Percentiles rank a stretch among this genome's conserved stretches.
phyloP scores from a whole-genome alignment of 2,113 vertebrate species.

The Pollachius pollachius region DNA sequence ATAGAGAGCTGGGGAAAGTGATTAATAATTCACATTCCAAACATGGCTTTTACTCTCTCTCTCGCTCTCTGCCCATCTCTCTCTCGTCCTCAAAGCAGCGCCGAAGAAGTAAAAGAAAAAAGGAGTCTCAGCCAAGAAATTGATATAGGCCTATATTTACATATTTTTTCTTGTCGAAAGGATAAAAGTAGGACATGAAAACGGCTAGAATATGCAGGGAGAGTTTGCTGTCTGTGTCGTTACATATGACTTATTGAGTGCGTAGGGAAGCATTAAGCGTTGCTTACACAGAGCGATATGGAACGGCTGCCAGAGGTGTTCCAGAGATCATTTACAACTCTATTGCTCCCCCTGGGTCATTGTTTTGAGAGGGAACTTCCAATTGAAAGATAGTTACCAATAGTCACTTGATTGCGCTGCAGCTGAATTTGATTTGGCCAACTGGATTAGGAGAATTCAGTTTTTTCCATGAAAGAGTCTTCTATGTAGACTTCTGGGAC shows the following conservation, averaged over 20 bases:
- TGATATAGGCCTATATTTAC: conserved; percentile 9
- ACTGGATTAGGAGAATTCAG: too few relatives aligned
- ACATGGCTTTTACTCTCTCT: conserved; percentile 51
- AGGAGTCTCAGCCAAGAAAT: conserved; percentile 34
- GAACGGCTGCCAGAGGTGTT: conserved; percentile 22
- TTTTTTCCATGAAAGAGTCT: too few relatives aligned
- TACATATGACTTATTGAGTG: background rate
- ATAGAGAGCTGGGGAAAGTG: conserved; percentile 41
- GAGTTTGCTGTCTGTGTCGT: background rate
- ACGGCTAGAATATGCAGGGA: background rate
- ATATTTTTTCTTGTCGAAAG: conserved; percentile 37
- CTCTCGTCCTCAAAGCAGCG: conserved; percentile 5
- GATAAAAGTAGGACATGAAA: conserved; percentile 42
- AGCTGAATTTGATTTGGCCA: too few relatives aligned
- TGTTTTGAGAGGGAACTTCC: too few relatives aligned
- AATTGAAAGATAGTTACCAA: too few relatives aligned
- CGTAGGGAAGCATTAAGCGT: conserved; percentile 27
- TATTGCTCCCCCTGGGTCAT: too few relatives aligned
- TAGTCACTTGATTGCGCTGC: too few relatives aligned
- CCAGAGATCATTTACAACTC: background rate
- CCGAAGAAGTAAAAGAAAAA: conserved; percentile 45
- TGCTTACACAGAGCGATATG: conserved; percentile 28
- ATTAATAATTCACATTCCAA: conserved; percentile 72
- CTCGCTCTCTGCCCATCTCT: too few relatives aligned
- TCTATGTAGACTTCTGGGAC: too few relatives aligned